phyloP scores from a whole-genome alignment of 2,888 invertebrate genomes.

The Athalia circularis region DNA sequence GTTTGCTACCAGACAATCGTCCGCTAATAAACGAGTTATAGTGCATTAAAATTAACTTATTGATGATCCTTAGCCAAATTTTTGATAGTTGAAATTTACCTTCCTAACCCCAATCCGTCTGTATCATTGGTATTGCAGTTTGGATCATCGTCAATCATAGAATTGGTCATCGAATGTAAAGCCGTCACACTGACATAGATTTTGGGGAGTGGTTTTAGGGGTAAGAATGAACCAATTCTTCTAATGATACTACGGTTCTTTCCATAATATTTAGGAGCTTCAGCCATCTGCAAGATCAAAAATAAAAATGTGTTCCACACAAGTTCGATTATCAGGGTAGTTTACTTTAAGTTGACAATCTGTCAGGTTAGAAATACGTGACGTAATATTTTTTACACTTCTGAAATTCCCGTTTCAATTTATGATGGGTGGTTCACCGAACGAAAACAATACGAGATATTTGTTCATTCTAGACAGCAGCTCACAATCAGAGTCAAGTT shows the following conservation, averaged over 20 bases:
- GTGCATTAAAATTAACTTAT: constrained; percentile 15
- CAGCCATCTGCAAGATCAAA: constrained; percentile 60
- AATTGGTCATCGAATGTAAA: constrained; percentile 72
- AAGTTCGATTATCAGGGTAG: too few species aligned
- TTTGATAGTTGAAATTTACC: constrained; percentile 2
- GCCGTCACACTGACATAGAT: constrained; percentile 72
- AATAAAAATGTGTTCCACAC: too few species aligned
- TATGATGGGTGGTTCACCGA: too few species aligned
- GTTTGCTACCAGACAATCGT: constrained; percentile 67
- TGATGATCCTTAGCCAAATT: too few species aligned
- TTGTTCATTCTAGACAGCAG: too few species aligned
- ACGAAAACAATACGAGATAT: too few species aligned
- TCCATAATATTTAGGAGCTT: constrained; percentile 68
- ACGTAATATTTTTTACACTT: too few species aligned
- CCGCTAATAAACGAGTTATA: constrained; percentile 54
- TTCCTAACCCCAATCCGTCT: constrained; percentile 62
- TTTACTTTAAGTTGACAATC: too few species aligned
- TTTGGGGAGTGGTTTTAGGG: constrained; percentile 70
- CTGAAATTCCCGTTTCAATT: too few species aligned
- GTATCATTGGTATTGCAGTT: constrained; percentile 58
- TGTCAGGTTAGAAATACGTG: too few species aligned
- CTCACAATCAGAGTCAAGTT: too few species aligned
- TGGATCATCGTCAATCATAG: constrained; percentile 70
- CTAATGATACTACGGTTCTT: constrained; percentile 70
- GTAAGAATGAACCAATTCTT: constrained; percentile 70